Evolutionary conservation across 2,797 vertebrate species (phyloP), one percentile per base, ranked within the genome.

Genomic region (Falco naumanni): DNA sequence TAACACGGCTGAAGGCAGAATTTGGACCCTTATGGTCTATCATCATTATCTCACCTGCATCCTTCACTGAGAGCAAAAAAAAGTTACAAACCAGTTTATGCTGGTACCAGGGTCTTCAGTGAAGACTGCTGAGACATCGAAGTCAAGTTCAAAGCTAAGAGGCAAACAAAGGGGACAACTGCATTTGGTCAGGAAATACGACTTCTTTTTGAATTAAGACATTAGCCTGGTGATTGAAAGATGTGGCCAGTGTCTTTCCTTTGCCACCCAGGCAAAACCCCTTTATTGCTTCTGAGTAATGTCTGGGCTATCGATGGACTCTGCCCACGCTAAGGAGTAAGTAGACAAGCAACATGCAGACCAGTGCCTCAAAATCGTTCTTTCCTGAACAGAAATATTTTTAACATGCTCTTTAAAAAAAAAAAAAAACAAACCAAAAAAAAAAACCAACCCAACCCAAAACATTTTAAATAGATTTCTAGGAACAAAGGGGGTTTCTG

Each of bases 141-240:
- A 87, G 70, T 41, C 54, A 82, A 84, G 78, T 74, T 96, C 78
- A 89, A 91, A 93, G 70, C 69, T 86, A 89, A 79, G 56, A 85
- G 66, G 26, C 39, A 86, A 82, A 80, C 77, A 79, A 87, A 91
- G 68, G 56, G 63, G 91, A 50, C 24, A 71, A 93, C 21, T 68
- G 56, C 28, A 53, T 92, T 85, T 90, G 53, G 39, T 53, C 43
- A 78, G 84, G 60, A 94, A 83, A 61, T 8, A 34, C 2, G 2
- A 24, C 64, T 77, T 84, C 50, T 53, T 24, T 92, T 74, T 41
- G 64, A 89, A 81, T 83, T 76, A 77, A 82, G 64, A 41, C 37
- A 25, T 89, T 71, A 91, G 51, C 37, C n/a, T 70, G 34, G 61
- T 68, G 37, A 68, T 5, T 56, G 78, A 33, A 80, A 84, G 74